Conservation (phyloP, 1,140 invertebrate genomes). For the Agrypnia vestita region DNA sequence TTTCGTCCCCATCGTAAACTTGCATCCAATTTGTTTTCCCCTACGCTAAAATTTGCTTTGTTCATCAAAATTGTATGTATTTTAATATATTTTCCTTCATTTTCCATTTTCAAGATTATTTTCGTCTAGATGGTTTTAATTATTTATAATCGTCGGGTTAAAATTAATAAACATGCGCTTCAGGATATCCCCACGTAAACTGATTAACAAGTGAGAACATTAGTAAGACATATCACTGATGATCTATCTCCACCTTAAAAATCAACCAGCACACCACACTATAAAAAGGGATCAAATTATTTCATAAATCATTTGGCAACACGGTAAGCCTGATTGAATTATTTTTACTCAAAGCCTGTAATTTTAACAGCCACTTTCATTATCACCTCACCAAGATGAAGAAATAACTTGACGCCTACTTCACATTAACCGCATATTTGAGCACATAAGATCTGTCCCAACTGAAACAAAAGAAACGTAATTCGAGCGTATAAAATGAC, state of each 20-base stretch:
- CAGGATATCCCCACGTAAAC: slow-evolving; percentile 4
- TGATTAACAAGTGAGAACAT: slow-evolving; percentile 35
- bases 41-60: too few relatives aligned
- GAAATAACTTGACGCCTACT: slow-evolving; percentile 31
- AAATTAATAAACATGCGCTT: too few relatives aligned
- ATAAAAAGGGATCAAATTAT: neutral
- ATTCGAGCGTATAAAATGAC: neutral
- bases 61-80: neutral
- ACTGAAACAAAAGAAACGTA: slow-evolving; percentile 18
- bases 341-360: too few relatives aligned
- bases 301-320: too few relatives aligned
- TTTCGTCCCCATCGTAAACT: too few relatives aligned
- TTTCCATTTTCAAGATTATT: neutral
- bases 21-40: too few relatives aligned
- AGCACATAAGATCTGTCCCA: slow-evolving; percentile 15
- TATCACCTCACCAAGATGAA: neutral
- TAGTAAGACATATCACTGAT: slow-evolving; percentile 28
- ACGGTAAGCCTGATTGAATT: too few relatives aligned
- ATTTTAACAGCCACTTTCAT: neutral
- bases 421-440: slow-evolving; percentile 38
- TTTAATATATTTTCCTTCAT: neutral
- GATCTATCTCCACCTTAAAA: neutral
- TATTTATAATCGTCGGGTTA: too few relatives aligned
- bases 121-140: neutral
- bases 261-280: neutral